These are phyloP conservation scores for Lamproptera curius DNA, from an alignment of 2,888 invertebrate species.

Conservation along the genomic window DNA sequence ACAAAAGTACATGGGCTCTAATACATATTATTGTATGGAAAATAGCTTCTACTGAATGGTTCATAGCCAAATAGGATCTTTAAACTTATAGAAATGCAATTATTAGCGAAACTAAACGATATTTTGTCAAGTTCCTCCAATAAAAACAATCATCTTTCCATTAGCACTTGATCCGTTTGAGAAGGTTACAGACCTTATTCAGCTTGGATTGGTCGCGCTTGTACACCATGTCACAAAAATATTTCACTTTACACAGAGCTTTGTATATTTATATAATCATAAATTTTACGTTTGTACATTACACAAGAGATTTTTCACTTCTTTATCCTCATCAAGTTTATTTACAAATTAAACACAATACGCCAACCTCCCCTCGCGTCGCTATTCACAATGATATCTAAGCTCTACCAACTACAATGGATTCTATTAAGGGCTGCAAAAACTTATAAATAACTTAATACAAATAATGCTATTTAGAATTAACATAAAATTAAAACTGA, in stretches of 20 bases:
- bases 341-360: slow-evolving; percentile 68
- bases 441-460: slow-evolving; percentile 25
- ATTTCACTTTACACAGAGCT: slow-evolving; percentile 60
- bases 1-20: slow-evolving; percentile 27
- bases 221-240: slow-evolving; percentile 75
- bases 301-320: slow-evolving; percentile 48
- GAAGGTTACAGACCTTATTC: no score
- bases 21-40: slow-evolving; percentile 52
- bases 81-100: no score
- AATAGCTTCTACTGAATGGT: slow-evolving; percentile 54
- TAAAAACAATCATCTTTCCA: no score
- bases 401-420: slow-evolving; percentile 34
- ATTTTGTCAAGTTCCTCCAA: no score
- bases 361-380: slow-evolving; percentile 53
- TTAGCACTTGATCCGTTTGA: no score
- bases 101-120: no score
- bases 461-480: slow-evolving; percentile 1
- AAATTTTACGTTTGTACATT: slow-evolving; percentile 74
- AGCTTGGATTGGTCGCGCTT: no score
- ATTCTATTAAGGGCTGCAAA: slow-evolving; percentile 61
- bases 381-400: slow-evolving; percentile 52
- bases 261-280: slow-evolving; percentile 55
- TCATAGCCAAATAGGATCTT: no score
- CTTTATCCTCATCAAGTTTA: slow-evolving; percentile 54
- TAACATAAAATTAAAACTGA: background rate